These are phyloP conservation scores for Lasioglossum calceatum DNA, from an alignment of 2,888 invertebrate species.

Conservation along the genomic window DNA sequence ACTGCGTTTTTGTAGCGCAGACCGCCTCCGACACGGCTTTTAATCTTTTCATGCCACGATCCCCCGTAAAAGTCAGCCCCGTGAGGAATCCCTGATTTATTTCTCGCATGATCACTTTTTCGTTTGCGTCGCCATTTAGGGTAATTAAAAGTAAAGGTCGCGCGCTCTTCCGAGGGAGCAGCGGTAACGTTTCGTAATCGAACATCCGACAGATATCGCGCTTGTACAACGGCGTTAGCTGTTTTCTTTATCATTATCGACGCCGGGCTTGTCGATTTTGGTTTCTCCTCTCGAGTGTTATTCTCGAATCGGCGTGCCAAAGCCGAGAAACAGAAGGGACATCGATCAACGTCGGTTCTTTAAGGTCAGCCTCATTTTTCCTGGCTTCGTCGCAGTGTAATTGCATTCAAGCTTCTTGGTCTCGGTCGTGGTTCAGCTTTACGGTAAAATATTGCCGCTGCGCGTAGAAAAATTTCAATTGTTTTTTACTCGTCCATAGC, in stretches of 20 bases:
- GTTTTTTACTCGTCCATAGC: neutral
- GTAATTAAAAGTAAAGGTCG: constrained; percentile 41
- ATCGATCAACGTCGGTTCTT: constrained; percentile 20
- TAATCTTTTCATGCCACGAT: constrained; percentile 15
- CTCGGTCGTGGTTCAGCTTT: neutral
- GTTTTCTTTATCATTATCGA: constrained; percentile 14
- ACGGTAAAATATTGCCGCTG: neutral
- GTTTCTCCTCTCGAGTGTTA: neutral
- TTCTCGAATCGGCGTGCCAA: constrained; percentile 1
- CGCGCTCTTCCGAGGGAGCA: constrained; percentile 30
- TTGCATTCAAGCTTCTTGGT: neutral
- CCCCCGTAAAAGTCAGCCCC: constrained; percentile 15
- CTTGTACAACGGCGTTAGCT: neutral
- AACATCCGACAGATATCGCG: constrained; percentile 26
- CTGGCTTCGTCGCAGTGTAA: neutral
- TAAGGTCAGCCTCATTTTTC: neutral
- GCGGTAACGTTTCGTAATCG: constrained; percentile 27
- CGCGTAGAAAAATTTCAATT: neutral
- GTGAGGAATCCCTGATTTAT: constrained; percentile 7
- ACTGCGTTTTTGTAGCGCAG: constrained; percentile 15
- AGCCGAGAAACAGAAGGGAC: neutral
- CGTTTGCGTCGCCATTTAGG: constrained; percentile 45
- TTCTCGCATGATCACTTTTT: constrained; percentile 31
- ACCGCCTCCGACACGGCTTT: constrained; percentile 19
- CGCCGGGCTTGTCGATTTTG: neutral